Percentiles rank a stretch among this genome's conserved stretches.
phyloP scores from a whole-genome alignment of 2,797 vertebrate genomes.

The Dromococcyx pavoninus region DNA sequence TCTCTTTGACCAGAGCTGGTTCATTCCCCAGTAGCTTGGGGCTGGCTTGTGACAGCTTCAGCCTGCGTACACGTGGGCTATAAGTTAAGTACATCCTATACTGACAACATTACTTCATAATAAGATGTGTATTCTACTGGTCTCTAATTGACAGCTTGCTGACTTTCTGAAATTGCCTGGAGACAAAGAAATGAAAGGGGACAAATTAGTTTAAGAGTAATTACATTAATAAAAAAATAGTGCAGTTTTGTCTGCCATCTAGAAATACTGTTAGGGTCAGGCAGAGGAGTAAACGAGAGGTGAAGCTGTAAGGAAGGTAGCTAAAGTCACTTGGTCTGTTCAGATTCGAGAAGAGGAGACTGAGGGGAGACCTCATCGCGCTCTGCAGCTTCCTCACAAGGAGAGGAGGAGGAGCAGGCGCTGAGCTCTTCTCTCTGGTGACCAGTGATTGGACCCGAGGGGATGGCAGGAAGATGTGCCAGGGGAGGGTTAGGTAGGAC shows the following conservation, averaged over 20 bases:
- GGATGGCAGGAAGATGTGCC: too few species aligned
- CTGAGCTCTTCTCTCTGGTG: too few species aligned
- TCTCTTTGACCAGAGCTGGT: constrained; percentile 3
- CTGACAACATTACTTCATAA: not conserved
- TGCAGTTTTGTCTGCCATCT: not conserved
- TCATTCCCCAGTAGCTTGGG: not conserved
- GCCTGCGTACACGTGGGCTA: not conserved
- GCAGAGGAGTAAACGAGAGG: not conserved
- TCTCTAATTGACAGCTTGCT: not conserved
- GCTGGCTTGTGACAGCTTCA: not conserved
- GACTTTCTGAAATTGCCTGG: not conserved
- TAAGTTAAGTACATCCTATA: not conserved
- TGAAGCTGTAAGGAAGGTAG: too few species aligned
- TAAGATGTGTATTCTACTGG: not conserved
- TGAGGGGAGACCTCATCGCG: too few species aligned
- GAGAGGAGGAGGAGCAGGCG: too few species aligned
- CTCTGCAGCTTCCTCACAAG: too few species aligned
- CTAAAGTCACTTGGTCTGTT: too few species aligned
- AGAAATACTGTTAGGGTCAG: not conserved
- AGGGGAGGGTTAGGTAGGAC: too few species aligned
- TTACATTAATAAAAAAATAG: constrained; percentile 28
- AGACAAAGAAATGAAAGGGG: not conserved
- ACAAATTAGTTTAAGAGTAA: constrained; percentile 27
- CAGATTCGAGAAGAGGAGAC: too few species aligned
- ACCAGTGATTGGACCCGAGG: too few species aligned